Conservation (phyloP, 1,140 invertebrate genomes). For the Latrodectus geometricus region DNA sequence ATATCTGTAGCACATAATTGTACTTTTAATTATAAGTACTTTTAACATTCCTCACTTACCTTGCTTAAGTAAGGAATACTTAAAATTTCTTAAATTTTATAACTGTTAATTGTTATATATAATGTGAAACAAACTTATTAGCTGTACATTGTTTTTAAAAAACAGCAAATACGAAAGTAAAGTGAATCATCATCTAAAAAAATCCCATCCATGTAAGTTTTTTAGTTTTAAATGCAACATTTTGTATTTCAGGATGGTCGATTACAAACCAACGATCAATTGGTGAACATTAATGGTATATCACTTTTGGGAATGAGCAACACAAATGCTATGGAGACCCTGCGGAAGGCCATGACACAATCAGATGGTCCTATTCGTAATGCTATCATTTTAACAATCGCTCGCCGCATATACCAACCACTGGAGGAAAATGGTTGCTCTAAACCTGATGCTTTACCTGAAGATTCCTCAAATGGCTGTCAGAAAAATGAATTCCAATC, state of each 20-base stretch:
- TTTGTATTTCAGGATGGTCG: constrained; percentile 78
- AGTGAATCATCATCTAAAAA: no score
- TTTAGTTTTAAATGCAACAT: background rate
- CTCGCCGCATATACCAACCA: constrained; percentile 74
- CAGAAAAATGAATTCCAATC: background rate
- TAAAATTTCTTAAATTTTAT: no score
- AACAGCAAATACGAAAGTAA: no score
- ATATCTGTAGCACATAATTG: no score
- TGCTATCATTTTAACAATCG: constrained; percentile 86
- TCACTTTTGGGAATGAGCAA: constrained; percentile 89
- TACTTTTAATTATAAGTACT: no score
- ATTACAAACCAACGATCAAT: constrained; percentile 92
- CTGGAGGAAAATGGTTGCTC: background rate
- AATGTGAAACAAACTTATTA: no score
- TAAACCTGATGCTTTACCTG: background rate
- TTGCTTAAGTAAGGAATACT: no score
- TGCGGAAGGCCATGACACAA: constrained; percentile 84
- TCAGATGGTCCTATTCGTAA: constrained; percentile 84
- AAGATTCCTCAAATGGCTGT: background rate
- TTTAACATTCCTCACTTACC: no score
- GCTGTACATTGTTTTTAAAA: no score
- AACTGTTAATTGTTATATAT: no score
- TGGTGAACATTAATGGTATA: constrained; percentile 93
- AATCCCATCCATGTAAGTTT: no score
- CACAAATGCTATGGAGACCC: constrained; percentile 93